phyloP scores from a whole-genome alignment of 37 sponge, comb jelly and placozoan genomes.

The Geodia barretti region DNA sequence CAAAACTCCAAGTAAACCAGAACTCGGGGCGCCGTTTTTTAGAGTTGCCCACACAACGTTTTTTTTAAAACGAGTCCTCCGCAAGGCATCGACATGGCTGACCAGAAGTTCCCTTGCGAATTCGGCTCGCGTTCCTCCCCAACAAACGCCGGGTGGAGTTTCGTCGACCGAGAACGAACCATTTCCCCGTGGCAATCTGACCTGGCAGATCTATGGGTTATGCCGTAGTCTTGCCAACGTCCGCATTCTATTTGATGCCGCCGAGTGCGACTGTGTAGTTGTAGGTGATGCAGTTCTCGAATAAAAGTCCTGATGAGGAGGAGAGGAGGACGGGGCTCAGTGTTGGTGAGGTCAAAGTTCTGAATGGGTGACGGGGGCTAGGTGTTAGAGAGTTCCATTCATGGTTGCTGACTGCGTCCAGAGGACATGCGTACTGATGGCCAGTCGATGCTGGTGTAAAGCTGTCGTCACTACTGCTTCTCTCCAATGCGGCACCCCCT shows the following conservation, averaged over 20 bases:
- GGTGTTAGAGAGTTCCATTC: conserved; percentile 30
- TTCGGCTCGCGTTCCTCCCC: conserved; percentile 7
- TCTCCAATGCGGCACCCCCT: conserved; percentile 42
- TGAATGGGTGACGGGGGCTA: conserved; percentile 29
- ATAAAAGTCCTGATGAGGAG: background rate
- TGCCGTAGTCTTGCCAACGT: too few relatives aligned
- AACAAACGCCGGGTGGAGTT: conserved; percentile 3
- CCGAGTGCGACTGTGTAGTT: conserved; percentile 42
- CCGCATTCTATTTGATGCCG: conserved; percentile 11
- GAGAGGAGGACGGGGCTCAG: background rate
- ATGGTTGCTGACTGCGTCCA: background rate
- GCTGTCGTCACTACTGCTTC: background rate
- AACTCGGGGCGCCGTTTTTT: too few relatives aligned
- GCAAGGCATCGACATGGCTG: conserved; percentile 8
- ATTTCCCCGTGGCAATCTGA: background rate
- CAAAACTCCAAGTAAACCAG: too few relatives aligned
- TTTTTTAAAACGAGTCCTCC: conserved; percentile 24
- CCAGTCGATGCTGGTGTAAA: conserved; percentile 46
- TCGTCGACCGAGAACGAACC: conserved; percentile 9
- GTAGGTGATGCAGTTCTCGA: conserved; percentile 2
- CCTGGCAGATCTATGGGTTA: too few relatives aligned
- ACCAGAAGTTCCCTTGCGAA: conserved; percentile 20
- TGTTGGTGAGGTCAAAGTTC: conserved; percentile 40
- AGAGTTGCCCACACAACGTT: too few relatives aligned
- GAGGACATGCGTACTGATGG: conserved; percentile 55